Conservation (phyloP, 2,888 invertebrate genomes). For the Cryptocheilus praepositus region DNA sequence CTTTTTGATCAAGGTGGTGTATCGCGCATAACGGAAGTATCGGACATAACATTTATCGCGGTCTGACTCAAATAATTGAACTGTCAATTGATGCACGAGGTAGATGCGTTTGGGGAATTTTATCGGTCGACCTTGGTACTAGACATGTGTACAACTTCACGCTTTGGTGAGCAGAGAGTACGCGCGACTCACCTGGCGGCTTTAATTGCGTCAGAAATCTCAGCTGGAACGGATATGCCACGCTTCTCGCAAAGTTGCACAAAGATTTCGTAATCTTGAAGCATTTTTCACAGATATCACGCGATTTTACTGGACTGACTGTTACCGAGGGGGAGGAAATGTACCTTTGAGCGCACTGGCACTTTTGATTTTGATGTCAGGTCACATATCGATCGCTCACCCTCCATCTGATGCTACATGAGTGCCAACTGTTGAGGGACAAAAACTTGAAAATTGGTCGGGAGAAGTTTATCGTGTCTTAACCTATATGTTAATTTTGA, state of each 20-base stretch:
- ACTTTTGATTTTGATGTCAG: constrained; percentile 25
- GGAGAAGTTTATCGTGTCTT: too few relatives aligned
- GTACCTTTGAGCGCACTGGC: neutral
- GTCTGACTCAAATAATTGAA: too few relatives aligned
- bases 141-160: constrained; percentile 3
- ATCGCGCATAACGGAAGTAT: too few relatives aligned
- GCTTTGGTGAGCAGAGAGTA: neutral
- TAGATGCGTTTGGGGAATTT: neutral
- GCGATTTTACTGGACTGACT: too few relatives aligned
- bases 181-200: constrained; percentile 57
- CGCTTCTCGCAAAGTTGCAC: constrained; percentile 62
- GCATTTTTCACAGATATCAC: constrained; percentile 43
- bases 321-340: too few relatives aligned
- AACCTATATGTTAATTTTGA: too few relatives aligned
- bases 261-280: constrained; percentile 63
- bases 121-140: neutral
- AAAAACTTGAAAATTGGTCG: too few relatives aligned
- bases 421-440: neutral
- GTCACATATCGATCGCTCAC: constrained; percentile 23
- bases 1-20: too few relatives aligned
- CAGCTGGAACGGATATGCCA: constrained; percentile 55
- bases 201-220: constrained; percentile 62
- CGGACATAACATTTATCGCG: too few relatives aligned
- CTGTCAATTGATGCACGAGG: neutral
- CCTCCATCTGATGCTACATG: constrained; percentile 2